Evolutionary conservation across 2,797 vertebrate genomes (phyloP).

Genomic region (Squalus acanthias): DNA sequence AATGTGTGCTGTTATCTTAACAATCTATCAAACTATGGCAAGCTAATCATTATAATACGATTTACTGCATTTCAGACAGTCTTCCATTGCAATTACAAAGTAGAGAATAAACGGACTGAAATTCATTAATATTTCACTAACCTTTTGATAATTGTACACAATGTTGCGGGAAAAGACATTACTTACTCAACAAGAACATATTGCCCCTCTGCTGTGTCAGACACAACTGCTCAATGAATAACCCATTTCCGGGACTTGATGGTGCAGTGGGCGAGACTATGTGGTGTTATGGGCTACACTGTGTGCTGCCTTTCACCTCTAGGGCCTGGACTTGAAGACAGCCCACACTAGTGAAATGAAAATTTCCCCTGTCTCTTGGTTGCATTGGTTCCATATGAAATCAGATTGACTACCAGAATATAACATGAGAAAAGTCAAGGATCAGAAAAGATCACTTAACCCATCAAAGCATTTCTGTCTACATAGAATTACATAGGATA

Average conservation of each 20-base stretch:
- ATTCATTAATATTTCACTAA: slow-evolving; percentile 2
- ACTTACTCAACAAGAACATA: background rate
- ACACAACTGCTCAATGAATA: background rate
- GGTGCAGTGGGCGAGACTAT: background rate
- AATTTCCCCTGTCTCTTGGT: background rate
- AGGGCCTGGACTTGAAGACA: background rate
- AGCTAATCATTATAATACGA: background rate
- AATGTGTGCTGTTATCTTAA: background rate
- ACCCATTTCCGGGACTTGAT: background rate
- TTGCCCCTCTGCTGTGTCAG: background rate
- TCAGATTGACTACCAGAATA: background rate
- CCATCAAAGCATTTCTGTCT: background rate
- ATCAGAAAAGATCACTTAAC: background rate
- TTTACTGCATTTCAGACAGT: background rate
- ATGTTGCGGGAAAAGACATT: background rate
- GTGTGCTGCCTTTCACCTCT: background rate
- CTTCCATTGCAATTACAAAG: background rate
- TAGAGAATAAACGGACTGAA: background rate
- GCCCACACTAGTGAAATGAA: background rate
- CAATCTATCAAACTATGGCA: background rate
- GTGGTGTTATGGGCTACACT: background rate
- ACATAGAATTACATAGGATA: too few relatives aligned
- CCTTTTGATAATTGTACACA: background rate
- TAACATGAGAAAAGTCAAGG: background rate
- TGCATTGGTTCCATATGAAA: background rate